Evolutionary conservation across 2,888 invertebrate species (phyloP).

Genomic region (Thecocarcelia acutangulata): DNA sequence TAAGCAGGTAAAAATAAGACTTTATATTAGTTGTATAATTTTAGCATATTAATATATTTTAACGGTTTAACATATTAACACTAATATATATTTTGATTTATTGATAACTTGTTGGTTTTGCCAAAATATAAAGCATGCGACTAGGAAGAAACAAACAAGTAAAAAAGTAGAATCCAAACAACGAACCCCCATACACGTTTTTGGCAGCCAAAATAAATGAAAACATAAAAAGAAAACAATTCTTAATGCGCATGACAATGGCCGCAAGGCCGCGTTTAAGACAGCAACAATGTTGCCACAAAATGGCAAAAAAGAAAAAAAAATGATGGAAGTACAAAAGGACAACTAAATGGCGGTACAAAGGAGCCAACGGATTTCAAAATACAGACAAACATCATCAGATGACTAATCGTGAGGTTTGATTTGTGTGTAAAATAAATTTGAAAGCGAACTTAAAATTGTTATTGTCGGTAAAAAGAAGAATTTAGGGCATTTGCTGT

Average conservation of each 20-base stretch:
- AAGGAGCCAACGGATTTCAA: background rate
- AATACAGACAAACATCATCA: background rate
- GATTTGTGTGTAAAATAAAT: too few species aligned
- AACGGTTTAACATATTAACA: constrained; percentile 57
- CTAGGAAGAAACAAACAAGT: background rate
- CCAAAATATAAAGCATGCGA: constrained; percentile 17
- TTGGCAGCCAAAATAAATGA: constrained; percentile 45
- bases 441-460: too few species aligned
- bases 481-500: too few species aligned
- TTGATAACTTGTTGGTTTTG: background rate
- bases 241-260: constrained; percentile 66
- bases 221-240: constrained; percentile 50
- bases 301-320: constrained; percentile 15
- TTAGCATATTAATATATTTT: constrained; percentile 54
- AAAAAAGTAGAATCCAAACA: background rate
- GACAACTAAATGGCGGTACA: constrained; percentile 4
- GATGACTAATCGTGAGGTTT: too few species aligned
- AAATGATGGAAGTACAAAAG: constrained; percentile 23
- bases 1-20: constrained; percentile 33
- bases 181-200: constrained; percentile 49
- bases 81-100: constrained; percentile 17
- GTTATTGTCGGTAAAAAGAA: too few species aligned
- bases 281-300: constrained; percentile 57
- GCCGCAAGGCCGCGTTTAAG: constrained; percentile 9
- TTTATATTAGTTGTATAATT: constrained; percentile 49